phyloP scores from a whole-genome alignment of 2,113 vertebrate genomes.

The Microcebus murinus region DNA sequence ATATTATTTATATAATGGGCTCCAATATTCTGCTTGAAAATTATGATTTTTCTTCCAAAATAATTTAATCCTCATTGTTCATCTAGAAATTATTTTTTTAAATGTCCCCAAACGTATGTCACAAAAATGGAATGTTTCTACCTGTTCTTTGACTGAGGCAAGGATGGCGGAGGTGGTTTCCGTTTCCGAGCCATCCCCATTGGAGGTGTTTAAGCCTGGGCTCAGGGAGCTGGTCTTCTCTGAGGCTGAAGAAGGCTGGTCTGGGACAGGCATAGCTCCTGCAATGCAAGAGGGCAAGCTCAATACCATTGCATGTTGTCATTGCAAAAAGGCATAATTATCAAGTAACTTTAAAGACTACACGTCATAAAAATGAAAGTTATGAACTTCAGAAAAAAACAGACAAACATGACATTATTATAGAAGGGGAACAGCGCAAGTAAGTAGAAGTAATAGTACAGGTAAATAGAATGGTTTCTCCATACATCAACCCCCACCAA shows the following conservation, averaged over 20 bases:
- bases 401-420: fast-evolving
- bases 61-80: not conserved
- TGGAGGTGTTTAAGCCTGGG: constrained; percentile 94
- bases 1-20: not conserved
- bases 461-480: not conserved
- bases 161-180: constrained; percentile 98
- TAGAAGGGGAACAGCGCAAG: not conserved
- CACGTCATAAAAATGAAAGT: fast-evolving
- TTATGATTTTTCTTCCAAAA: not conserved
- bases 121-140: constrained; percentile 77
- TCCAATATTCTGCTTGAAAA: not conserved
- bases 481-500: too few species aligned
- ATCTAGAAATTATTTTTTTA: not conserved
- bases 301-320: not conserved
- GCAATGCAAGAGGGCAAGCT: constrained; percentile 47
- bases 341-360: too few species aligned
- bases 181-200: constrained; percentile 94
- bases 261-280: constrained; percentile 98
- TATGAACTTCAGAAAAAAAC: too few species aligned
- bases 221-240: constrained; percentile 95
- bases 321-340: not conserved
- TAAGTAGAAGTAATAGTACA: not conserved
- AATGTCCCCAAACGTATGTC: too few species aligned
- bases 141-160: constrained; percentile 99
- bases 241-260: constrained; percentile 93